phyloP scores from a whole-genome alignment of 1,140 invertebrate genomes.

The Drosophila lini region DNA sequence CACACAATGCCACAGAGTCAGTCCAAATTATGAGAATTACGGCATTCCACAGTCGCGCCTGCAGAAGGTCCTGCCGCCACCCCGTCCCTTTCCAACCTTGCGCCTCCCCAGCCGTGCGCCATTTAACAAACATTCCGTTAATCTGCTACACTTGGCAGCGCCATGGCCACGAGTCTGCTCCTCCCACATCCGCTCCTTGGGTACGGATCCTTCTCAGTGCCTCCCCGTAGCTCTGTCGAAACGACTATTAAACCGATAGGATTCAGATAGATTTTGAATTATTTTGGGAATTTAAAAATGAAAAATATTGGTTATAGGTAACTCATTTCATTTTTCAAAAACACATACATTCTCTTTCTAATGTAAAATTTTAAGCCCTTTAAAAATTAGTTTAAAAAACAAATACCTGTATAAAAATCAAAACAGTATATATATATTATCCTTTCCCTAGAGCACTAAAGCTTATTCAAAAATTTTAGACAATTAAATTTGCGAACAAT shows the following conservation, averaged over 20 bases:
- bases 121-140: constrained; percentile 82
- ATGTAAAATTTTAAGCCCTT: too few species aligned
- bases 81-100: not conserved
- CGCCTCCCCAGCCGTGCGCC: constrained; percentile 47
- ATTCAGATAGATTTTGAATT: not conserved
- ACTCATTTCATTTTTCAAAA: too few species aligned
- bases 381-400: not conserved
- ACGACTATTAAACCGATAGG: constrained; percentile 8
- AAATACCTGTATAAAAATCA: too few species aligned
- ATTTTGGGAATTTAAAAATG: not conserved
- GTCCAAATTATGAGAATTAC: constrained; percentile 63
- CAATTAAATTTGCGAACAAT: not conserved
- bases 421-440: too few species aligned
- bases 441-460: not conserved
- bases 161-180: constrained; percentile 60
- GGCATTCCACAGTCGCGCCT: constrained; percentile 30
- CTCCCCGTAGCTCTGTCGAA: not conserved
- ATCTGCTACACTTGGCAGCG: constrained; percentile 78
- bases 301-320: too few species aligned
- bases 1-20: constrained; percentile 42
- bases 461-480: not conserved
- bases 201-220: constrained; percentile 8
- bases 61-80: constrained; percentile 5
- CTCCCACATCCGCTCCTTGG: constrained; percentile 44
- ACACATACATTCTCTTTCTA: too few species aligned